A percentile compares a stretch with the other conserved stretches of the same genome.
Conservation (phyloP, 2,797 vertebrate species). For the Clarias platycephalus region DNA sequence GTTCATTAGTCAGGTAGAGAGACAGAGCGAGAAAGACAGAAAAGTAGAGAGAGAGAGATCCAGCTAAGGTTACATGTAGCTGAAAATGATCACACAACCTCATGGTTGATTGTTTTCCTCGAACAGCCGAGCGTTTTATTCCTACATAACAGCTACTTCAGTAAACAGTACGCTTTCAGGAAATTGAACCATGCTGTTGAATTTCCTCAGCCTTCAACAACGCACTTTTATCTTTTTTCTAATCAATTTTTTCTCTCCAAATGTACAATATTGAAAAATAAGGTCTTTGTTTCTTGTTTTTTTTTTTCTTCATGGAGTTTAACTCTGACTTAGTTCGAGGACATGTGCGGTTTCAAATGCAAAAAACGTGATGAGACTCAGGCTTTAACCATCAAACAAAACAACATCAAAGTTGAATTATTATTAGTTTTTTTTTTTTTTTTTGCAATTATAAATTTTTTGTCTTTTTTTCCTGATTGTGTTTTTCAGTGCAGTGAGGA, state of each 20-base stretch:
- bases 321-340: constrained; percentile 7
- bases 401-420: constrained; percentile 54
- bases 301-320: neutral
- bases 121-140: neutral
- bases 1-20: no score
- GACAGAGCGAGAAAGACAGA: no score
- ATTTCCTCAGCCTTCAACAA: neutral
- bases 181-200: neutral
- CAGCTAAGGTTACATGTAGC: neutral
- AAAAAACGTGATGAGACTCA: neutral
- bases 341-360: neutral
- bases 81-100: neutral
- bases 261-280: neutral
- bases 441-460: constrained; percentile 80
- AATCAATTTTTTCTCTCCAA: no score
- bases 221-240: neutral
- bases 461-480: constrained; percentile 23
- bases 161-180: neutral
- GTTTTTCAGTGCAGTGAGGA: constrained; percentile 40
- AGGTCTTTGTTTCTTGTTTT: neutral
- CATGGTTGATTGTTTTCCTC: neutral
- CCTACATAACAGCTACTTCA: neutral
- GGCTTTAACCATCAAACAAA: constrained; percentile 1
- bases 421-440: no score
- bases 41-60: no score